Conservation (phyloP, 2,797 vertebrate genomes). For the Valencia hispanica region DNA sequence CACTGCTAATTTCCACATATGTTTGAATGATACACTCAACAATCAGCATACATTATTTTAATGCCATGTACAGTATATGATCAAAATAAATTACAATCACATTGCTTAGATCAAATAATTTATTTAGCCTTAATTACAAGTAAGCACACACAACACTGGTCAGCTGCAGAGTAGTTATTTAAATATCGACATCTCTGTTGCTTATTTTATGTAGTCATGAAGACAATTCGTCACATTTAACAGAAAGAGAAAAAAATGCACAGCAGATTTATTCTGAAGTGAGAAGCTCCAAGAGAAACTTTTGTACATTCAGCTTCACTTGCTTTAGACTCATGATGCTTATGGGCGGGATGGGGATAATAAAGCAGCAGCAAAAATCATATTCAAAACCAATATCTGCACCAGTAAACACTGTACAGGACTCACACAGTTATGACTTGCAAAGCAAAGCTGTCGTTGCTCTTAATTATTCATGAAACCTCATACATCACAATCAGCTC, state of each 20-base stretch:
- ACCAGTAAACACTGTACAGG: slow-evolving; percentile 53
- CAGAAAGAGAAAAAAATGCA: slow-evolving; percentile 47
- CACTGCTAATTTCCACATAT: slow-evolving; percentile 8
- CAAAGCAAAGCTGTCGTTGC: slow-evolving; percentile 46
- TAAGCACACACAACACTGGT: slow-evolving; percentile 52
- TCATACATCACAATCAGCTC: slow-evolving; percentile 57
- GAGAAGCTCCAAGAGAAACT: slow-evolving; percentile 42
- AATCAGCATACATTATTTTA: slow-evolving; percentile 11
- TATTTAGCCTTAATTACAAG: slow-evolving; percentile 68
- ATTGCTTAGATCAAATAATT: slow-evolving; percentile 52
- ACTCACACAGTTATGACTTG: slow-evolving; percentile 57
- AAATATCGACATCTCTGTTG: slow-evolving; percentile 47
- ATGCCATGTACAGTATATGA: slow-evolving; percentile 24
- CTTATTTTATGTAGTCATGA: slow-evolving; percentile 42
- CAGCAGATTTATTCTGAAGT: slow-evolving; percentile 42
- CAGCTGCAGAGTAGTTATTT: slow-evolving; percentile 47
- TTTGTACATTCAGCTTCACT: slow-evolving; percentile 62
- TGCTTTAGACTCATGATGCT: slow-evolving; percentile 49
- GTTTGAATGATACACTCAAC: slow-evolving; percentile 25
- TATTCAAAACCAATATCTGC: slow-evolving; percentile 49
- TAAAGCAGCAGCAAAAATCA: slow-evolving; percentile 50
- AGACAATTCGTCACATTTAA: slow-evolving; percentile 47
- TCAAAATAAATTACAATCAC: slow-evolving; percentile 54
- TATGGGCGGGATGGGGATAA: slow-evolving; percentile 41
- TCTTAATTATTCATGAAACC: slow-evolving; percentile 71